Evolutionary conservation across 37 sponge, comb jelly and placozoan species (phyloP).

Genomic region (Beroe forskalii): DNA sequence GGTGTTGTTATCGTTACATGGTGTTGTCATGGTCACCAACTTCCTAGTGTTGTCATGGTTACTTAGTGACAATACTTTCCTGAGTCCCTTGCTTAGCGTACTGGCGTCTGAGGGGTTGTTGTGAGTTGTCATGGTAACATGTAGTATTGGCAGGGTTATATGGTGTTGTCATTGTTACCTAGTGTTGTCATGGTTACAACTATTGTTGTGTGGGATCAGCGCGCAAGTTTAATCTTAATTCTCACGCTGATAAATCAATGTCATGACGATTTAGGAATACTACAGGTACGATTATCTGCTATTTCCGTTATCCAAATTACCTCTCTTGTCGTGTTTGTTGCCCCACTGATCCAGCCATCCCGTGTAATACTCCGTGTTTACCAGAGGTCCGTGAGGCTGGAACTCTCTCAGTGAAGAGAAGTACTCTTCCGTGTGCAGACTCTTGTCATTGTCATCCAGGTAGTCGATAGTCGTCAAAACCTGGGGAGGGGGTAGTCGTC

Average conservation of each 20-base stretch:
- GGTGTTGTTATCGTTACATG: background rate
- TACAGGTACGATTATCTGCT: no score
- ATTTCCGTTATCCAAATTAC: no score
- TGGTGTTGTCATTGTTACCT: no score
- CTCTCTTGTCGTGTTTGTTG: background rate
- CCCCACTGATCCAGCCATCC: slow-evolving; percentile 97
- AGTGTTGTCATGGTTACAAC: no score
- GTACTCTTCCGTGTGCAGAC: background rate
- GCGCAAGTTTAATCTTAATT: no score
- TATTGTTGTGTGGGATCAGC: no score
- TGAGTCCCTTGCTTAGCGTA: background rate
- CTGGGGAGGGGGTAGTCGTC: slow-evolving; percentile 81
- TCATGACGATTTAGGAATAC: no score
- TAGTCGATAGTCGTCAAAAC: slow-evolving; percentile 92
- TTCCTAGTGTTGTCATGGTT: no score
- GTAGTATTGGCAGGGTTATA: no score
- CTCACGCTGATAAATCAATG: no score
- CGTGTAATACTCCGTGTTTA: slow-evolving; percentile 94
- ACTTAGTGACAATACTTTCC: slow-evolving; percentile 5
- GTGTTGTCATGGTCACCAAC: background rate
- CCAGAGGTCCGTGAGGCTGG: slow-evolving; percentile 62
- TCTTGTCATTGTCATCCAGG: slow-evolving; percentile 67
- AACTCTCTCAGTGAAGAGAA: background rate
- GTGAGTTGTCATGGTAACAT: background rate
- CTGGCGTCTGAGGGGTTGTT: background rate